phyloP scores from a whole-genome alignment of 2,797 vertebrate genomes.

The Leuciscus waleckii region DNA sequence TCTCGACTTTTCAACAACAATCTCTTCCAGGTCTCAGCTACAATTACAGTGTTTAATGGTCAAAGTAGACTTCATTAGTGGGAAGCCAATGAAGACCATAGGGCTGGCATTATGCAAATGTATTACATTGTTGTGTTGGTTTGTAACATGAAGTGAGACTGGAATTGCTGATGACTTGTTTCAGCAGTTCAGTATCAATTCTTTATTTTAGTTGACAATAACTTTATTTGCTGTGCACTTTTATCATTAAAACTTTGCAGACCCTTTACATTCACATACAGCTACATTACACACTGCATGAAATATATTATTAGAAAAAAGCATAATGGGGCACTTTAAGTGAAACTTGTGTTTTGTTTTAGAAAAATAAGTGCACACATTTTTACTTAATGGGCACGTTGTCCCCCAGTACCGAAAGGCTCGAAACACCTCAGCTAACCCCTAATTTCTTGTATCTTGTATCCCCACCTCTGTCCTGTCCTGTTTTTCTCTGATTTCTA shows the following conservation, averaged over 20 bases:
- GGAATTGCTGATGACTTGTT: not conserved
- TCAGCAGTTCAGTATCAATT: not conserved
- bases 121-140: not conserved
- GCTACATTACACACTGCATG: not conserved
- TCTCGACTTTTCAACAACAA: not conserved
- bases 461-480: not conserved
- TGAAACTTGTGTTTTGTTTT: not conserved
- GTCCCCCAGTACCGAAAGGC: not conserved
- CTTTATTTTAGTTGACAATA: not conserved
- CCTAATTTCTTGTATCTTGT: conserved; percentile 25
- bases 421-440: conserved; percentile 61
- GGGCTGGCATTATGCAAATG: not conserved
- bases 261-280: not conserved
- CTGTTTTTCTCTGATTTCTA: conserved; percentile 7
- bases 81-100: not conserved
- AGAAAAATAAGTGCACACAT: not conserved
- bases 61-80: not conserved
- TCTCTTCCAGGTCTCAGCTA: not conserved
- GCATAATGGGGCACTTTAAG: not conserved
- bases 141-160: not conserved
- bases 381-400: not conserved
- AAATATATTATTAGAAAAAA: not conserved
- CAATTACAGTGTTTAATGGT: not conserved
- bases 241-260: not conserved
- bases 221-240: not conserved